Percentiles rank a stretch among this genome's conserved stretches.
Evolutionary conservation across 2,113 vertebrate genomes (phyloP).

Genomic region (Megaceryle torquata): DNA sequence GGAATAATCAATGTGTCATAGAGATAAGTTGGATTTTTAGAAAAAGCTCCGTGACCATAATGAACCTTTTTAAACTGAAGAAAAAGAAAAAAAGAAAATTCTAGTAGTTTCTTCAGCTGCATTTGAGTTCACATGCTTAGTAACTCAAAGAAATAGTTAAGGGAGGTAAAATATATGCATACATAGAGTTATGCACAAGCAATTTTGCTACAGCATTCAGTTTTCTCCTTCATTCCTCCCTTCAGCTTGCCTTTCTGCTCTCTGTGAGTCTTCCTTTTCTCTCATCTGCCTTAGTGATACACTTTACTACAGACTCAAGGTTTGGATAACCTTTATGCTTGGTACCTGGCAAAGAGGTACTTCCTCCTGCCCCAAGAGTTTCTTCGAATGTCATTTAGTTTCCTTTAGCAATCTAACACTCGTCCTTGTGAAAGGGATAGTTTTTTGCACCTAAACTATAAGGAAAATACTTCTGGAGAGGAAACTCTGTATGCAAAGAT

Average conservation of each 20-base stretch:
- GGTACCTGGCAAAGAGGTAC: not conserved
- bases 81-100: not conserved
- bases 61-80: not conserved
- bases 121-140: not conserved
- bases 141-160: not conserved
- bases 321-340: not conserved
- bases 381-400: not conserved
- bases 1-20: constrained; percentile 50
- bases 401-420: not conserved
- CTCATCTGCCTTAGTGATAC: not conserved
- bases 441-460: not conserved
- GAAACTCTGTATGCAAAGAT: fast-evolving
- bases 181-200: not conserved
- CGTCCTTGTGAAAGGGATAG: not conserved
- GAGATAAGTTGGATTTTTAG: constrained; percentile 31
- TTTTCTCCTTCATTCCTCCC: not conserved
- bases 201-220: not conserved
- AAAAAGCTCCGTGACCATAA: not conserved
- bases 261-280: not conserved
- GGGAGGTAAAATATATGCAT: not conserved
- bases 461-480: not conserved
- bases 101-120: not conserved
- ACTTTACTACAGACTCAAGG: not conserved
- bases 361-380: not conserved
- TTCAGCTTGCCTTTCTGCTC: not conserved